Evolutionary conservation across 1,140 invertebrate genomes (phyloP).

Genomic region (Drosophila ohnishii): DNA sequence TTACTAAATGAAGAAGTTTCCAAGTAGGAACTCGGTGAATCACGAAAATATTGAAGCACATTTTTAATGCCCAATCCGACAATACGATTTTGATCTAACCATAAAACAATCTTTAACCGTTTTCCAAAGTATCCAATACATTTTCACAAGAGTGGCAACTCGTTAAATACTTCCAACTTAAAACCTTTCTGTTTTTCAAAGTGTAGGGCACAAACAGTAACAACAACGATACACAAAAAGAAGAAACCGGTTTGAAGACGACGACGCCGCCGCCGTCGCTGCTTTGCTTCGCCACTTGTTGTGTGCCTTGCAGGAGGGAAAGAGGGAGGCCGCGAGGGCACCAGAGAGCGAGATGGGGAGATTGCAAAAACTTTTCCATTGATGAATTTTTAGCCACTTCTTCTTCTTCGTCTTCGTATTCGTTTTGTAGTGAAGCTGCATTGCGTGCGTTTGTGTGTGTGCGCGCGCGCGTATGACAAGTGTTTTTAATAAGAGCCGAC

Average conservation of each 20-base stretch:
- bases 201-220: constrained; percentile 24
- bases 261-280: constrained; percentile 37
- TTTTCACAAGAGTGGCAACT: neutral
- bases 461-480: constrained; percentile 8
- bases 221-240: constrained; percentile 37
- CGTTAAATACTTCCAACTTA: too few relatives aligned
- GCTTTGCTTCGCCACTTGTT: constrained; percentile 47
- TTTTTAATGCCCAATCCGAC: too few relatives aligned
- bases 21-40: neutral
- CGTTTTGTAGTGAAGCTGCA: constrained; percentile 36
- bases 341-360: constrained; percentile 45
- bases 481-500: constrained; percentile 9
- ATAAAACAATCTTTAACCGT: neutral
- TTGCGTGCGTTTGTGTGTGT: neutral
- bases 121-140: neutral
- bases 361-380: constrained; percentile 80
- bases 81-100: neutral
- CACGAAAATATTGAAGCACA: too few relatives aligned
- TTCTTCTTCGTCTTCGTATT: constrained; percentile 26
- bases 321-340: constrained; percentile 20
- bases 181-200: neutral
- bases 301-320: constrained; percentile 23
- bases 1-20: neutral
- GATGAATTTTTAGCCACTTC: constrained; percentile 63
- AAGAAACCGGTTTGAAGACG: constrained; percentile 75